Evolutionary conservation across 2,888 invertebrate genomes (phyloP), one percentile per base, ranked within the genome.

Genomic region (Philereme transversata): DNA sequence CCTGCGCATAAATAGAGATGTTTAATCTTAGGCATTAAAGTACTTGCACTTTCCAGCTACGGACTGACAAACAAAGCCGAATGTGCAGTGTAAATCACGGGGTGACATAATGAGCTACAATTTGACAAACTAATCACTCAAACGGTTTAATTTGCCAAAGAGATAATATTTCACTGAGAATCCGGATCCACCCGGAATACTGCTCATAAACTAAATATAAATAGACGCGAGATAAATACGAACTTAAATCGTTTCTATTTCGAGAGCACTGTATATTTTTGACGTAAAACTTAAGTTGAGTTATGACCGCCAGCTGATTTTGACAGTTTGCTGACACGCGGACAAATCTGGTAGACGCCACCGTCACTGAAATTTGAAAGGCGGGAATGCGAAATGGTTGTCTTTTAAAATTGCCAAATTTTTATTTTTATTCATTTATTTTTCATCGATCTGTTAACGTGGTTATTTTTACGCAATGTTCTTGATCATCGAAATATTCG

Each of bases 291-390:
- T 48, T 52, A 62, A 69, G 66, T 72, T 69, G 76, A 79, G 71
- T 72, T 67, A 71, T 67, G 57, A 62, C 65, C 69, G 75, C 71
- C 80, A 79, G 77, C 76, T 79, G 80, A 77, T 72, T 72, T 74
- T 78, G 74, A 77, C 74, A 78, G 72, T 74, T 65, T 59, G 74
- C 65, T 75, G 77, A 81, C 75, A 75, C 48, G 40, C 58, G 55
- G 64, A 73, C 75, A 70, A 69, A 73, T 73, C 61, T 64, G 53
- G 58, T 63, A 58, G 62, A 62, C 52, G 55, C 56, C 49, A 60
- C 22, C 22, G 22, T 22, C 22, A 22, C 3, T 22, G 22, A 22
- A 22, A 22, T 62, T 68, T 69, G 56, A 68, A 65, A 71, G 65
- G 43, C 10, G n/a, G 45, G 54, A 60, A 72, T 72, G 71, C 60